A percentile compares a stretch with the other conserved stretches of the same genome.
Evolutionary conservation across 2,797 vertebrate species (phyloP).

Genomic region (Malacoctenus gilli): DNA sequence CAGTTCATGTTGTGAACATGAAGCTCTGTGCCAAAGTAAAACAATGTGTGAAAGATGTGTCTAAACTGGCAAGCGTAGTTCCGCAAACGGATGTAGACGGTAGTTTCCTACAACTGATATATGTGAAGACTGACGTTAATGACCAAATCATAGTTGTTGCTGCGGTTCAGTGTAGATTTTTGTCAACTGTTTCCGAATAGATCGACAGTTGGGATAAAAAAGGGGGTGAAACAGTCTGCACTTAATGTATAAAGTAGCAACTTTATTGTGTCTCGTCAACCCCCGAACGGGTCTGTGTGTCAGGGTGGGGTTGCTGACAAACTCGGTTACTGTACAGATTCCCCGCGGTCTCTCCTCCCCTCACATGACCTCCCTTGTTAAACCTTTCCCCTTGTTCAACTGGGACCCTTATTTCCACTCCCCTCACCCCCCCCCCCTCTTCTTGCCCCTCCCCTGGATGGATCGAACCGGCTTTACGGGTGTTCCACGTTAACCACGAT

Average conservation of each 20-base stretch:
- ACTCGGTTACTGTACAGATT: constrained; percentile 62
- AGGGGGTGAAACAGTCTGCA: constrained; percentile 12
- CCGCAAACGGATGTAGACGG: constrained; percentile 18
- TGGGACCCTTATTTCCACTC: constrained; percentile 9
- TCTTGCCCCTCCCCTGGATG: constrained; percentile 22
- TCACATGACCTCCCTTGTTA: constrained; percentile 14
- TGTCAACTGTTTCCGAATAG: constrained; percentile 17
- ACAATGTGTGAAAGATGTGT: constrained; percentile 37
- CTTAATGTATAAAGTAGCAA: constrained; percentile 30
- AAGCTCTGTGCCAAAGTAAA: constrained; percentile 74
- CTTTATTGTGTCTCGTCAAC: constrained; percentile 24
- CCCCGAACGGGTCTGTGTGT: constrained; percentile 22
- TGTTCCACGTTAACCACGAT: constrained; percentile 70
- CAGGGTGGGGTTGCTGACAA: constrained; percentile 31
- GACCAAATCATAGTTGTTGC: constrained; percentile 60
- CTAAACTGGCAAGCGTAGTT: constrained; percentile 32
- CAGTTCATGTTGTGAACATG: constrained; percentile 61
- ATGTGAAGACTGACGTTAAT: constrained; percentile 52
- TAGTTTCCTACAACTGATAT: constrained; percentile 16
- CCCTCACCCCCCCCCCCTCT: constrained; percentile 7
- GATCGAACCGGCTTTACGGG: constrained; percentile 64
- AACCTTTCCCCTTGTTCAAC: constrained; percentile 14
- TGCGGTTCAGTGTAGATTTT: constrained; percentile 28
- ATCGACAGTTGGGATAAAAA: constrained; percentile 7
- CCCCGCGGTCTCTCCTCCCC: constrained; percentile 13